Evolutionary conservation across 2,888 invertebrate species (phyloP), one percentile per base, ranked within the genome.

Genomic region (Drosophila mettleri): DNA sequence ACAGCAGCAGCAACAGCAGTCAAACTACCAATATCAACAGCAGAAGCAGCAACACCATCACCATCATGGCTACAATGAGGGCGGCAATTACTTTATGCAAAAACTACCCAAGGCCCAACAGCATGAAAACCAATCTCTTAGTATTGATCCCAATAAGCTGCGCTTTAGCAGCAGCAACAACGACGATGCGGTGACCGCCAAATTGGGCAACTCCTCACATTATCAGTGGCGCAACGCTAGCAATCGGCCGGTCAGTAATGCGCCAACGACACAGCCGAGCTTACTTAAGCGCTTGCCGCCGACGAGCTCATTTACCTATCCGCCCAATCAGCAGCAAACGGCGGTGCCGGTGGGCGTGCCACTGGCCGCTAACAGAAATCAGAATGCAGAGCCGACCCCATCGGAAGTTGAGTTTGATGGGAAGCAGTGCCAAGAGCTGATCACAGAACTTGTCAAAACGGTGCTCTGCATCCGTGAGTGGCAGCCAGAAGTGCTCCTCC

Each of bases 71-170:
- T 73, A 83, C 46, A 53, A 41, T 38, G 74, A 72, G 6, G 31
- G 65, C 33, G 64, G 70, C 53, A 85, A 80, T 29, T 89, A 85
- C 55, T 90, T 82, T 34, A 57, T 81, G 68, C 86, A 88, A 29
- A 89, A 91, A 62, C 24, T 74, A 48, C 63, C 73, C 48, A 90
- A 89, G 45, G 65, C 78, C 4, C 88, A 87, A 49, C 89, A 89
- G 5, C 86, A 88, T 18, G 88, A 90, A 16, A 82, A 81, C 22
- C 79, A 85, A 29, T 57, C 80, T 0, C 66, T 88, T 1, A 88
- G 85, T 63, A 88, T 92, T 8, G 91, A 92, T 63, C 46, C 77
- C 3, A 91, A 79, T 33, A 92, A 92, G 61, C 54, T 92, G 46
- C 88, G 86, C 34, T 90, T 90, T 12, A 82, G 80, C 39, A 83